Conservation (phyloP, 2,888 invertebrate species). For the Dorcus hopei region DNA sequence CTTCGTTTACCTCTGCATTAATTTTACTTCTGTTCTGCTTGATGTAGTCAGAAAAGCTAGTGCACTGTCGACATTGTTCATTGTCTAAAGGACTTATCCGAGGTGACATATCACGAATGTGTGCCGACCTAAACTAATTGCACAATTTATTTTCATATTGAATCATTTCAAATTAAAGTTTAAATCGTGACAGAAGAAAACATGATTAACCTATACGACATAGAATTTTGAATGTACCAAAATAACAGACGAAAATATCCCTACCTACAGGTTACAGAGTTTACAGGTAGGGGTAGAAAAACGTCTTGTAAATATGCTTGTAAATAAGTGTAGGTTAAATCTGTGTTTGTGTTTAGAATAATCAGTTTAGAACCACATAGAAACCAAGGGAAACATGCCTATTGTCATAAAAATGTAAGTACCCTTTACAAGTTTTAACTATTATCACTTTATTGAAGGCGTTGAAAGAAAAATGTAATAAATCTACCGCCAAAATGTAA, state of each 20-base stretch:
- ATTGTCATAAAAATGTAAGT: constrained; percentile 27
- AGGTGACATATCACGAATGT: constrained; percentile 37
- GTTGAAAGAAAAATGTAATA: no score
- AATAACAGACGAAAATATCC: not conserved
- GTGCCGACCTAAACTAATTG: no score
- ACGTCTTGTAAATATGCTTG: no score
- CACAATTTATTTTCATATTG: no score
- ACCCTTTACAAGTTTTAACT: not conserved
- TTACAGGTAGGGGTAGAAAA: no score
- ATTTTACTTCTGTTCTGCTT: constrained; percentile 40
- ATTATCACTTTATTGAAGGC: not conserved
- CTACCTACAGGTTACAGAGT: no score
- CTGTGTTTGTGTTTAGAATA: no score
- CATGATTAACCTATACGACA: not conserved
- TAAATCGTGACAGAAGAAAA: no score
- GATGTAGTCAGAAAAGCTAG: constrained; percentile 47
- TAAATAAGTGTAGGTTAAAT: no score
- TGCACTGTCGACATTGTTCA: constrained; percentile 47
- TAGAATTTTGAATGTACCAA: not conserved
- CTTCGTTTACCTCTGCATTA: constrained; percentile 19
- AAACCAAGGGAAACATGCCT: constrained; percentile 9
- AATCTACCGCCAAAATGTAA: no score
- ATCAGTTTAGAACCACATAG: no score
- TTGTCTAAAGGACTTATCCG: constrained; percentile 45
- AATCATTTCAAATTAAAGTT: no score